A percentile compares a stretch with the other conserved stretches of the same genome.
Conservation (phyloP, 1,140 invertebrate species). For the Dryas iulia region DNA sequence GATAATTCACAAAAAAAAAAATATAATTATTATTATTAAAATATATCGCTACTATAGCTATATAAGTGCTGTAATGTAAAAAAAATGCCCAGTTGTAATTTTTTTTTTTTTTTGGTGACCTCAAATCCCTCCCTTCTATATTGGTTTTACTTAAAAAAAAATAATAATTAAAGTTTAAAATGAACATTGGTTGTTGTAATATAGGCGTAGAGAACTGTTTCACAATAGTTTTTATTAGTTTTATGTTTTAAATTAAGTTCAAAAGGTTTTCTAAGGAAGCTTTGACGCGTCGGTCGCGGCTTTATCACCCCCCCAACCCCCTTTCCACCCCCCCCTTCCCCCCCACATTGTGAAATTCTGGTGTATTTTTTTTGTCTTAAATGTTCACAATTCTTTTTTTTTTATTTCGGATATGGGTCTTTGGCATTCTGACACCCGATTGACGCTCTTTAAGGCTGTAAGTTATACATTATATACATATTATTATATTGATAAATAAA, state of each 20-base stretch:
- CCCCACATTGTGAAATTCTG: constrained; percentile 24
- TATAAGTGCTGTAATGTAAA: constrained; percentile 50
- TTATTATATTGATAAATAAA: constrained; percentile 79
- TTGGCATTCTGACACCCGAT: constrained; percentile 25
- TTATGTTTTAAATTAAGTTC: constrained; percentile 45
- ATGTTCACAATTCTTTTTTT: constrained; percentile 32
- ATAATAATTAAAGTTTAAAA: background rate
- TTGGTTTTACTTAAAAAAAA: constrained; percentile 34
- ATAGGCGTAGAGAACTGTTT: constrained; percentile 46
- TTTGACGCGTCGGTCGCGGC: constrained; percentile 43
- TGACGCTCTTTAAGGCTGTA: constrained; percentile 60
- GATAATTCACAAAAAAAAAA: constrained; percentile 60
- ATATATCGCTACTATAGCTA: constrained; percentile 53
- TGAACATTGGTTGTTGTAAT: constrained; percentile 59
- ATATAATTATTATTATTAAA: too few species aligned
- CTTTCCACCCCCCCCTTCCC: background rate
- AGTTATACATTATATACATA: constrained; percentile 78
- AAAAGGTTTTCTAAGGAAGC: constrained; percentile 52
- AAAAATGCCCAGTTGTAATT: constrained; percentile 35
- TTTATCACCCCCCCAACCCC: background rate
- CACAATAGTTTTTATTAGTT: constrained; percentile 38
- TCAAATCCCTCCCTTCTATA: constrained; percentile 4
- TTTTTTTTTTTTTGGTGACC: constrained; percentile 29
- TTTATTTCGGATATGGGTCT: constrained; percentile 10
- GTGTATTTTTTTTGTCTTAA: constrained; percentile 46